Evolutionary conservation across 2,888 invertebrate genomes (phyloP).

Genomic region (Hypomecis punctinalis): DNA sequence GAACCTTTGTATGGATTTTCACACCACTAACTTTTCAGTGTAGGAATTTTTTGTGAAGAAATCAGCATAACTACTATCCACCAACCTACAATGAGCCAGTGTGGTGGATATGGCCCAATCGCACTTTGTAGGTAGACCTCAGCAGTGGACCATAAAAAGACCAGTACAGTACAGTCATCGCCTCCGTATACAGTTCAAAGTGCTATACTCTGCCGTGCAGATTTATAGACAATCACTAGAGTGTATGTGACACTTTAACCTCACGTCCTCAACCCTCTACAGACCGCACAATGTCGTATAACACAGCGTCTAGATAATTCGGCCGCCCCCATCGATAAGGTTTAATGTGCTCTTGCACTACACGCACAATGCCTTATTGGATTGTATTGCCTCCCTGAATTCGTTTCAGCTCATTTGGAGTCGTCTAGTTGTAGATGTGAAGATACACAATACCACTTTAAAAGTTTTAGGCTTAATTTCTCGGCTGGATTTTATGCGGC

Average conservation of each 20-base stretch:
- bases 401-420: conserved; percentile 39
- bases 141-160: too few relatives aligned
- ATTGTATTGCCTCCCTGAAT: conserved; percentile 54
- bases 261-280: conserved; percentile 30
- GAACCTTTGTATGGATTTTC: too few relatives aligned
- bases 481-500: too few relatives aligned
- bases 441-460: too few relatives aligned
- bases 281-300: conserved; percentile 32
- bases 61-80: too few relatives aligned
- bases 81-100: too few relatives aligned
- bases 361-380: conserved; percentile 55
- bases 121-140: too few relatives aligned
- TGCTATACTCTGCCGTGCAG: background rate
- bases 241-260: conserved; percentile 41
- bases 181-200: background rate
- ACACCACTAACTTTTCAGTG: too few relatives aligned
- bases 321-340: conserved; percentile 43
- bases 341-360: conserved; percentile 51
- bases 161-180: background rate
- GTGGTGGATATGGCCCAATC: too few relatives aligned
- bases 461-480: too few relatives aligned
- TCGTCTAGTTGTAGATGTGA: conserved; percentile 1
- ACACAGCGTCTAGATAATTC: conserved; percentile 41
- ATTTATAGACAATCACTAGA: conserved; percentile 16
- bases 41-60: too few relatives aligned